phyloP scores from a whole-genome alignment of 2,797 vertebrate species.

The Hozukius guyotensis region DNA sequence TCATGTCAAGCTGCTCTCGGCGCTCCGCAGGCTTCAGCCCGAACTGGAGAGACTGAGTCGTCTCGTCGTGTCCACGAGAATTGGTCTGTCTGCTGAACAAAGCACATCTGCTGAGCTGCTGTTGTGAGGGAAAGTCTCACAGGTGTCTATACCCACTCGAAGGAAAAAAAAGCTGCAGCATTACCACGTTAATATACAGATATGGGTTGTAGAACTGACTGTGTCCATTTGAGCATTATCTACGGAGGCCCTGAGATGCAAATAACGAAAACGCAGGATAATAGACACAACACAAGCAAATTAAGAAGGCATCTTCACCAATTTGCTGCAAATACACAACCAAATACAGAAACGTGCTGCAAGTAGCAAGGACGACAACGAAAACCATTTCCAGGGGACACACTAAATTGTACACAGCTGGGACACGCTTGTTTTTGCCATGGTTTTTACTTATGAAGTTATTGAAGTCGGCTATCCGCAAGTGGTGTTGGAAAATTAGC shows the following conservation, averaged over 20 bases:
- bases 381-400: neutral
- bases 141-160: neutral
- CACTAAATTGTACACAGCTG: neutral
- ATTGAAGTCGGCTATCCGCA: too few species aligned
- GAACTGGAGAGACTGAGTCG: neutral
- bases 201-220: neutral
- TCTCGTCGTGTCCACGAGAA: neutral
- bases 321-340: neutral
- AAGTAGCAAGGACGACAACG: neutral
- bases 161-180: neutral
- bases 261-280: neutral
- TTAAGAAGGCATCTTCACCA: neutral
- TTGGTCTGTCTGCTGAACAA: conserved; percentile 24
- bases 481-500: too few species aligned
- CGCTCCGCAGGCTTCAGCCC: neutral
- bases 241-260: too few species aligned
- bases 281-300: neutral
- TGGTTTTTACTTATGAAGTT: too few species aligned
- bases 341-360: neutral
- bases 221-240: too few species aligned
- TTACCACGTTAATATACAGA: neutral
- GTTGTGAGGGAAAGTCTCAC: neutral
- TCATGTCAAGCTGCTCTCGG: neutral
- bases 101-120: conserved; percentile 24
- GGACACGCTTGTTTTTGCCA: neutral